Evolutionary conservation across 2,888 invertebrate genomes (phyloP).

Genomic region (Amblyjoppa fuscipennis): DNA sequence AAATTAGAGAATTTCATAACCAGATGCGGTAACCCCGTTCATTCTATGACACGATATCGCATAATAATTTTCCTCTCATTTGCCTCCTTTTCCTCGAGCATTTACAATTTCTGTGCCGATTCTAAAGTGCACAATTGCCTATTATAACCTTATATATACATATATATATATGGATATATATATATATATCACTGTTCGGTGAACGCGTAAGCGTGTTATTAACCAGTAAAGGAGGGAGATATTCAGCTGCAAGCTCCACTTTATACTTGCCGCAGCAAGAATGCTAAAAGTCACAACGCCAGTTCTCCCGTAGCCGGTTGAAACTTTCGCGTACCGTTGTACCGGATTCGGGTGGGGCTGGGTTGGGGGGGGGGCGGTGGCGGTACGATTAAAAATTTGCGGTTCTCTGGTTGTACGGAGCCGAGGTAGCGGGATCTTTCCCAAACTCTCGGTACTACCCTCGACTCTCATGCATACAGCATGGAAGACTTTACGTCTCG

Average conservation of each 20-base stretch:
- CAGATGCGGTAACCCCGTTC: constrained; percentile 14
- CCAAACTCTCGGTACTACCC: not conserved
- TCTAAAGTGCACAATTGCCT: constrained; percentile 4
- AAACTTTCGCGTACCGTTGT: constrained; percentile 3
- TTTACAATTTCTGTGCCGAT: constrained; percentile 1
- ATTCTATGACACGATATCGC: constrained; percentile 26
- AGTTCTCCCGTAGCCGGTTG: not conserved
- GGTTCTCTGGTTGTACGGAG: not conserved
- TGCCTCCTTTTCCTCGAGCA: constrained; percentile 2
- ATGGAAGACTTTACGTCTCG: not conserved
- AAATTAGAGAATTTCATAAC: constrained; percentile 40
- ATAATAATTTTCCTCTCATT: constrained; percentile 19
- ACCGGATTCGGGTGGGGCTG: not conserved
- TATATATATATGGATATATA: not conserved
- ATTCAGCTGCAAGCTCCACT: not conserved
- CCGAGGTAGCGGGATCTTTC: not conserved
- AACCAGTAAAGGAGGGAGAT: constrained; percentile 13
- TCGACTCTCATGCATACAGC: not conserved
- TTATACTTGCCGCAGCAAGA: constrained; percentile 3
- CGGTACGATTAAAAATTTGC: constrained; percentile 20
- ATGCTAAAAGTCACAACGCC: not conserved
- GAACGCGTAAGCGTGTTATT: constrained; percentile 2
- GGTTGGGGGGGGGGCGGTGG: too few species aligned
- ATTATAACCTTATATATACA: not conserved
- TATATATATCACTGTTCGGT: not conserved